Conservation (phyloP, 2,888 invertebrate genomes). For the Schizaphis graminum region DNA sequence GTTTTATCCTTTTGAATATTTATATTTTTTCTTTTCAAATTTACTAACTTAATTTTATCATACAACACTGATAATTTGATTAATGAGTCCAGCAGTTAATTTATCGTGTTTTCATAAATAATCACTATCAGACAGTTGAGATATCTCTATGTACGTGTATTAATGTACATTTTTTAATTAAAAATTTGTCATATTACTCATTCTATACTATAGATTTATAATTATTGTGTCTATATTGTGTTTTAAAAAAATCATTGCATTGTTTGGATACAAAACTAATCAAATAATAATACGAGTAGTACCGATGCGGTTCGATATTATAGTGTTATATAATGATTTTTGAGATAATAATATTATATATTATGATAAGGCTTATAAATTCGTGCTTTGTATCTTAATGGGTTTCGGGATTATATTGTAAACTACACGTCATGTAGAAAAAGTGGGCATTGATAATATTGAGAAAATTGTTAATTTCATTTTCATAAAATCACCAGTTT, state of each 20-base stretch:
- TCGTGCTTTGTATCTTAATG: background rate
- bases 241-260: background rate
- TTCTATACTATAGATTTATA: background rate
- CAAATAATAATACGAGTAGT: background rate
- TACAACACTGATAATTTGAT: conserved; percentile 32
- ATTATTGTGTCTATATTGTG: background rate
- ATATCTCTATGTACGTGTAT: background rate
- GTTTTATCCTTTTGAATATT: conserved; percentile 36
- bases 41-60: background rate
- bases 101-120: background rate
- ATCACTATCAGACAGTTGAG: background rate
- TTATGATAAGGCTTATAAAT: background rate
- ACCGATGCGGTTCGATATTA: background rate
- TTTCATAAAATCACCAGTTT: background rate
- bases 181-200: background rate
- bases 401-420: background rate
- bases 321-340: background rate
- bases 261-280: background rate
- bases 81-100: conserved; percentile 4
- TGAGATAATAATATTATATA: background rate
- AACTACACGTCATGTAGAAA: too few relatives aligned
- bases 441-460: background rate
- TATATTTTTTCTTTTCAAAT: conserved; percentile 12
- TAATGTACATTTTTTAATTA: background rate
- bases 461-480: background rate